Evolutionary conservation across 1,140 invertebrate species (phyloP), one percentile per base, ranked within the genome.

Genomic region (Drosophila saltans): DNA sequence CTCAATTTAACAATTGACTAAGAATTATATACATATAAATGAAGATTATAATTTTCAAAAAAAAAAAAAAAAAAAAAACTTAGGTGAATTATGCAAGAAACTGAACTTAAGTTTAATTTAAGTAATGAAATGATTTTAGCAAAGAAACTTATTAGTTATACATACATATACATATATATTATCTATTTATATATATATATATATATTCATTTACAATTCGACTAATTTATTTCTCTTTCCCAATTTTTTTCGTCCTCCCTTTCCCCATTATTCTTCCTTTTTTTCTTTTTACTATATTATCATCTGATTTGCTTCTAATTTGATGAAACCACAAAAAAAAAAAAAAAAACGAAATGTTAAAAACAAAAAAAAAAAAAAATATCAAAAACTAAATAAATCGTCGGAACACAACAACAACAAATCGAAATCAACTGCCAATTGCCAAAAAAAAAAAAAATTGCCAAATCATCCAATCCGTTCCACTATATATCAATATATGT

Each of bases 401-500:
- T 72, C 41, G 52, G 28, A 69, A 39, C 57, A 59, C 57, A 39
- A 26, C 45, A 52, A 52, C 45, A 52, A 52, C 21, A 36, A 36
- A 36, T 36, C 16, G 6, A 36, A 36, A 36, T 36, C 33, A 30
- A 30, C 28, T 30, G 28, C 28, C 28, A 36, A 36, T 36, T 36
- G 33, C 33, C 33, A 45, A 56, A 69, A 24, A 66, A 66, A 72
- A 69, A 72, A 61, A 69, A 70, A 79, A 83, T 62, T 59, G 65
- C 66, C 72, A 64, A 75, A 75, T 59, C 72, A 74, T 80, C 65
- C 77, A 67, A 86, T 86, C 66, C 69, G 66, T 69, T 79, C 52
- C 66, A 52, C 33, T 70, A 77, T 69, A 65, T 78, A 58, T 28
- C 33, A 55, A 30, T 75, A 36, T 36, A 36, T 30, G 4, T 36